Percentiles rank a stretch among this genome's conserved stretches.
Conservation (phyloP, 2,113 vertebrate species). For the Oncorhynchus clarkii region DNA sequence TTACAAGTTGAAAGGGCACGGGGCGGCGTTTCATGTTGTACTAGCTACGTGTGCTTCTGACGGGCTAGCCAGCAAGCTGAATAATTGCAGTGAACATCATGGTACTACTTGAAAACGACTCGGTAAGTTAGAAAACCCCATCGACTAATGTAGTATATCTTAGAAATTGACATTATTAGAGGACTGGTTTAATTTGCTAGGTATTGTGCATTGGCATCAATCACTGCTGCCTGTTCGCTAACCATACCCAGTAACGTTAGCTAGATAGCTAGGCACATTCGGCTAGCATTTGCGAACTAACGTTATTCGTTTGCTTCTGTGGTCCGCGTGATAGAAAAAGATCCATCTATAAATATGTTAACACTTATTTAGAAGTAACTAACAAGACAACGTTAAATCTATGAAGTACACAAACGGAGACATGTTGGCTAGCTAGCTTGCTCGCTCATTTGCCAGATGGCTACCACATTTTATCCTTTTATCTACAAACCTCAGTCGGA, state of each 20-base stretch:
- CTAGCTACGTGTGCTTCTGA: constrained; percentile 33
- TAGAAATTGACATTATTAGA: background rate
- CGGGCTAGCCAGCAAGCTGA: background rate
- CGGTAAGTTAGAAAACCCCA: constrained; percentile 62
- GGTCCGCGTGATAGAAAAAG: too few relatives aligned
- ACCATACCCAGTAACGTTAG: background rate
- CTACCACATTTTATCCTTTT: background rate
- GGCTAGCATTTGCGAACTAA: too few relatives aligned
- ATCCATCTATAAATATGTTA: too few relatives aligned
- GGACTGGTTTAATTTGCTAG: background rate
- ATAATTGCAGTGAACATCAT: constrained; percentile 41
- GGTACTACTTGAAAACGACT: constrained; percentile 79
- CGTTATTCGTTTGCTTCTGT: too few relatives aligned
- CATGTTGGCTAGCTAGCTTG: background rate
- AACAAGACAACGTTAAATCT: background rate
- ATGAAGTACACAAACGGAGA: too few relatives aligned
- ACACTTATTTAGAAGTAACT: too few relatives aligned
- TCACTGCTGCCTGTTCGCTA: background rate
- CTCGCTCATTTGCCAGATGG: accelerated
- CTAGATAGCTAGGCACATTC: background rate
- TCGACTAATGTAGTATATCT: background rate
- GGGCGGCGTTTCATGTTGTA: constrained; percentile 52
- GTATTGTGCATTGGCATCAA: background rate
- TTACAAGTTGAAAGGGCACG: background rate
- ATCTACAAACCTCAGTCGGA: background rate